Conservation (phyloP, 2,113 vertebrate genomes). For the Oryzias javanicus region DNA sequence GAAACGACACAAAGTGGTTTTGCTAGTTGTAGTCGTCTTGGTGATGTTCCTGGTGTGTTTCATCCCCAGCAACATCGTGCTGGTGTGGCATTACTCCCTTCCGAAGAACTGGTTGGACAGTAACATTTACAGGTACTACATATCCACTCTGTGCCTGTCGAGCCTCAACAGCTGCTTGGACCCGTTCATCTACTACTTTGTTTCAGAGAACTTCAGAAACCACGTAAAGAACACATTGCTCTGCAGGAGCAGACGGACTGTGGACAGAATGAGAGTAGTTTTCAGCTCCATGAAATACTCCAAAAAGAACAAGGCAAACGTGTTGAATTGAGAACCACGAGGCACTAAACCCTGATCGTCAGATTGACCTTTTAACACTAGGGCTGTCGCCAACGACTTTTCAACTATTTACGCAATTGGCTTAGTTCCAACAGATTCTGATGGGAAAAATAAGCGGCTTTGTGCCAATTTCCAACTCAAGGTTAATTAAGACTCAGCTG, state of each 20-base stretch:
- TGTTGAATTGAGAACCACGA: constrained; percentile 75
- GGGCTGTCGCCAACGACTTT: too few relatives aligned
- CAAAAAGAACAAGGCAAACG: constrained; percentile 79
- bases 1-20: constrained; percentile 80
- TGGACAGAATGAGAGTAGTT: constrained; percentile 86
- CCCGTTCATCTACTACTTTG: constrained; percentile 93
- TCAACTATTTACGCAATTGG: too few relatives aligned
- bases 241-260: constrained; percentile 85
- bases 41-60: constrained; percentile 90
- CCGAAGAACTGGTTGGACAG: constrained; percentile 63
- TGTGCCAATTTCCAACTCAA: too few relatives aligned
- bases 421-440: too few relatives aligned
- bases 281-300: constrained; percentile 85
- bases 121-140: constrained; percentile 81
- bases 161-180: constrained; percentile 93
- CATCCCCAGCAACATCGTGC: constrained; percentile 89
- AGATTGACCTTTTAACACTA: too few relatives aligned
- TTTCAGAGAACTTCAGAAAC: constrained; percentile 91
- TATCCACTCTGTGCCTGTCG: constrained; percentile 83
- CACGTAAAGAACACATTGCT: constrained; percentile 88
- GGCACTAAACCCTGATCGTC: constrained; percentile 5
- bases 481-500: too few relatives aligned
- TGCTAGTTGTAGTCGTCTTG: constrained; percentile 83
- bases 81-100: constrained; percentile 86
- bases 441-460: too few relatives aligned